Evolutionary conservation across 1,140 invertebrate genomes (phyloP).

Genomic region (Paracyclopina nana): DNA sequence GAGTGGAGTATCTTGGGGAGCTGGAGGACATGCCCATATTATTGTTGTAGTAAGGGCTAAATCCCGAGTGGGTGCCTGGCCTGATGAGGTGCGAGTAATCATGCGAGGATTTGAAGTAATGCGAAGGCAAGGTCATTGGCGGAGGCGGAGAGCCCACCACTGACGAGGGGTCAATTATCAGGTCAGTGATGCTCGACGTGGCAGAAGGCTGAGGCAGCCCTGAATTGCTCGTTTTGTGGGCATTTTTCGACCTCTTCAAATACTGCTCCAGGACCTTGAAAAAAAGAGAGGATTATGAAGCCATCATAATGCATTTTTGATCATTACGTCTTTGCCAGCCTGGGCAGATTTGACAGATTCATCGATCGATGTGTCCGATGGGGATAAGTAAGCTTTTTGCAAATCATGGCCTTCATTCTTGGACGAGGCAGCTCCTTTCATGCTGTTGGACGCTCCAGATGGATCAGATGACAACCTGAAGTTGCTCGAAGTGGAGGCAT

Average conservation of each 20-base stretch:
- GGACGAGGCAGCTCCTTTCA: too few species aligned
- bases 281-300: neutral
- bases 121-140: neutral
- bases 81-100: neutral
- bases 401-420: neutral
- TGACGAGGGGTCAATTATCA: too few species aligned
- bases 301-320: neutral
- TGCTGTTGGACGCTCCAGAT: too few species aligned
- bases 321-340: conserved; percentile 4
- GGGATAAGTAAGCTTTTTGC: conserved; percentile 1
- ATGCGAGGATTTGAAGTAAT: neutral
- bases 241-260: conserved; percentile 25
- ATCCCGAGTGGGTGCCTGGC: neutral
- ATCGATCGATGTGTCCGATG: conserved; percentile 18
- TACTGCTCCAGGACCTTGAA: conserved; percentile 30
- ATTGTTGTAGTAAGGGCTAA: neutral
- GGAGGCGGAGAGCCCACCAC: neutral
- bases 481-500: conserved; percentile 10
- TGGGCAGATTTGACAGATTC: conserved; percentile 17
- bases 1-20: conserved; percentile 19
- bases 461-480: neutral
- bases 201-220: neutral
- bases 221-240: too few species aligned
- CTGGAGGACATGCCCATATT: neutral
- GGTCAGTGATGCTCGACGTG: neutral